Evolutionary conservation across 2,797 vertebrate species (phyloP).

Genomic region (Eulemur rubriventer): DNA sequence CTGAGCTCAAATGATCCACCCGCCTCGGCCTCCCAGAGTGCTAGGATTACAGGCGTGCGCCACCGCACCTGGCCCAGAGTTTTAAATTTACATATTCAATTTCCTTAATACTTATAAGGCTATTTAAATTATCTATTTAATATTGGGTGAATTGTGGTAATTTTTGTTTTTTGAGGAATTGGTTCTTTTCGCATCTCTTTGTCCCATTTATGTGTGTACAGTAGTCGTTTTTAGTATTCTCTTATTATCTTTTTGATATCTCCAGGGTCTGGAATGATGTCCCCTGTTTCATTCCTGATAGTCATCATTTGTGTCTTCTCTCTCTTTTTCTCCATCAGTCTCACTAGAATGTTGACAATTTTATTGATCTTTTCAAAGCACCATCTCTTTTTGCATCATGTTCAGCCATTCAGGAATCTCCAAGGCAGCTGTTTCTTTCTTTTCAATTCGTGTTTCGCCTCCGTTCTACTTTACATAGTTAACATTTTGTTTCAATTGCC

Average conservation of each 20-base stretch:
- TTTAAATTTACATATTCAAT: conserved; percentile 35
- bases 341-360: conserved; percentile 13
- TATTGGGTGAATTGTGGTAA: background rate
- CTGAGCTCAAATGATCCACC: too few relatives aligned
- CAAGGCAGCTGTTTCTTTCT: background rate
- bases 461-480: background rate
- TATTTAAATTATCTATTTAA: conserved; percentile 28
- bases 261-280: background rate
- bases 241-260: conserved; percentile 11
- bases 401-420: background rate
- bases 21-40: too few relatives aligned
- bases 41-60: too few relatives aligned
- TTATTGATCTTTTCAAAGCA: conserved; percentile 12
- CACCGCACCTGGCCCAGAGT: background rate
- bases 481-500: conserved; percentile 33
- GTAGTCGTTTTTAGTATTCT: background rate
- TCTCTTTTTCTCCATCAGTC: background rate
- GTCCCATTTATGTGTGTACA: background rate
- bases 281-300: background rate
- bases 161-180: background rate
- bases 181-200: background rate
- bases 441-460: background rate
- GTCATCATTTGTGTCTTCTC: background rate
- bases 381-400: background rate
- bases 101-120: conserved; percentile 1